Conservation (phyloP, 2,888 invertebrate species). For the Lacanobia wlatinum region DNA sequence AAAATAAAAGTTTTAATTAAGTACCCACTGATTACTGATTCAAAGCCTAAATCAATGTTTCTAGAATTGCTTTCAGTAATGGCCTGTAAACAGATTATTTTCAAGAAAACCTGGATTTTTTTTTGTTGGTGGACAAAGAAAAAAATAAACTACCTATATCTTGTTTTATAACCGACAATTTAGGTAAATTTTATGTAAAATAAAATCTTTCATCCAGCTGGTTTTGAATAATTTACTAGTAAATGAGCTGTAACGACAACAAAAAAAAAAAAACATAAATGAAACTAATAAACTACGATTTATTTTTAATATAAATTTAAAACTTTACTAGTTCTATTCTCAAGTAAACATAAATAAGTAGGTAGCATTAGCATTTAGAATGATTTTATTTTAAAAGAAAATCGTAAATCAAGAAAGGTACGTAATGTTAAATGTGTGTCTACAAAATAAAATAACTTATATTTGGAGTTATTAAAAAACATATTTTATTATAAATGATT, state of each 20-base stretch:
- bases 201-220: background rate
- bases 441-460: background rate
- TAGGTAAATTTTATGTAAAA: conserved; percentile 6
- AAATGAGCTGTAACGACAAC: conserved; percentile 18
- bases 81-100: background rate
- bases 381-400: conserved; percentile 17
- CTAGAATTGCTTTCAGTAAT: too few relatives aligned
- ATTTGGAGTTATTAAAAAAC: conserved; percentile 3
- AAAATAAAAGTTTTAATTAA: too few relatives aligned
- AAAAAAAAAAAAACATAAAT: conserved; percentile 30
- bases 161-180: background rate
- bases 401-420: conserved; percentile 25
- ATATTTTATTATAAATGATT: background rate
- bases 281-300: conserved; percentile 19
- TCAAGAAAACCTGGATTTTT: background rate
- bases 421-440: background rate
- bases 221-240: conserved; percentile 35
- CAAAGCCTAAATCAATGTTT: too few relatives aligned
- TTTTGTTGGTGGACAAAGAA: background rate
- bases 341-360: conserved; percentile 18
- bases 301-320: conserved; percentile 16
- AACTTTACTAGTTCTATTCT: conserved; percentile 16
- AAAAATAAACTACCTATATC: background rate
- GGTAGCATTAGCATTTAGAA: conserved; percentile 43
- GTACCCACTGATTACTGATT: too few relatives aligned